A percentile compares a stretch with the other conserved stretches of the same genome.
Evolutionary conservation across 2,113 vertebrate species (phyloP).

Genomic region (Oostethus manadensis): DNA sequence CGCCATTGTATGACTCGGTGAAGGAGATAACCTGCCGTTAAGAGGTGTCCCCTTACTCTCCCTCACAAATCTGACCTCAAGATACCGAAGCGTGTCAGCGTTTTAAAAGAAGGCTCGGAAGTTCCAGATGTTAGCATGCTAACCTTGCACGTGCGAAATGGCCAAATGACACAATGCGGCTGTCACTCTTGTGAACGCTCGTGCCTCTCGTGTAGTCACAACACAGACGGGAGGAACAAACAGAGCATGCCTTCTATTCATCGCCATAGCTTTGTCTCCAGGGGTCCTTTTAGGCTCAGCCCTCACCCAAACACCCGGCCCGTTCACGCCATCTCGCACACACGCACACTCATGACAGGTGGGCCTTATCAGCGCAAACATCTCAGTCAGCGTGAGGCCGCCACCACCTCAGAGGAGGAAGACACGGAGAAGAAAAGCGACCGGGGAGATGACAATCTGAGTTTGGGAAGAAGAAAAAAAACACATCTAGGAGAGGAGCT

Average conservation of each 20-base stretch:
- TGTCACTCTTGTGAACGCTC: not conserved
- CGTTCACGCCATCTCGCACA: constrained; percentile 48
- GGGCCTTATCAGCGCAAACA: constrained; percentile 63
- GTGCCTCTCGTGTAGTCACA: constrained; percentile 47
- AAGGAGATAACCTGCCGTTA: constrained; percentile 29
- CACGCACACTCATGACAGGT: constrained; percentile 50
- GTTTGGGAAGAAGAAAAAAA: constrained; percentile 11
- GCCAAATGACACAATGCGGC: constrained; percentile 1
- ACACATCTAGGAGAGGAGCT: not conserved
- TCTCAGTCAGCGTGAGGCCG: constrained; percentile 16
- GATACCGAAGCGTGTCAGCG: no score
- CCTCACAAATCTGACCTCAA: constrained; percentile 14
- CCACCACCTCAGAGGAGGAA: not conserved
- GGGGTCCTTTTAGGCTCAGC: constrained; percentile 16
- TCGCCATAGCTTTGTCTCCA: not conserved
- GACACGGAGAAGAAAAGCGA: constrained; percentile 35
- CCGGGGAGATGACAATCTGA: constrained; percentile 36
- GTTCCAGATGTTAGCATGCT: no score
- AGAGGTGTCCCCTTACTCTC: constrained; percentile 55
- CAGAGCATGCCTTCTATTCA: constrained; percentile 39
- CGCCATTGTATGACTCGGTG: no score
- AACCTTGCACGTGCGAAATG: not conserved
- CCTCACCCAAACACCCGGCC: constrained; percentile 55
- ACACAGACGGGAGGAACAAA: constrained; percentile 43
- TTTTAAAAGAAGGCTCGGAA: no score